phyloP scores from a whole-genome alignment of 2,113 vertebrate species.

The Pseudorasbora parva region DNA sequence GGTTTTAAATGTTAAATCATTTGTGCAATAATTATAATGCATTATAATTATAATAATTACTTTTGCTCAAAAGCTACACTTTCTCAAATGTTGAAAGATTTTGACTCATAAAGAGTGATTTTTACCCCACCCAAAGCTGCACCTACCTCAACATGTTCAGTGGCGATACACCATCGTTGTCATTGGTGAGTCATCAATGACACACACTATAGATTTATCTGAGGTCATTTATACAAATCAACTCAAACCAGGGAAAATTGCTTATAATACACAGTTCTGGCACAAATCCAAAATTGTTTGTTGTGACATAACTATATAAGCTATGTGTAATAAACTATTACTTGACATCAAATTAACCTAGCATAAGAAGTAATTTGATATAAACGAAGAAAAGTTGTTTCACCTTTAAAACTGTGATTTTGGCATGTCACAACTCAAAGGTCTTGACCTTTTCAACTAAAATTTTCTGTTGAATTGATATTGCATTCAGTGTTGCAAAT shows the following conservation, averaged over 20 bases:
- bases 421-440: background rate
- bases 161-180: background rate
- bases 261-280: background rate
- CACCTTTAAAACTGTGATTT: background rate
- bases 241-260: background rate
- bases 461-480: background rate
- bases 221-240: background rate
- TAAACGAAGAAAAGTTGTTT: background rate
- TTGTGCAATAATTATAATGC: background rate
- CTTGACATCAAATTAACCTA: background rate
- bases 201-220: background rate
- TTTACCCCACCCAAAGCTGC: conserved; percentile 7
- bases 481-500: background rate
- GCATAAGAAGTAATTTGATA: background rate
- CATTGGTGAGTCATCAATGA: conserved; percentile 31
- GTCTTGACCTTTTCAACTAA: background rate
- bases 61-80: background rate
- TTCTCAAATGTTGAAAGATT: conserved; percentile 32
- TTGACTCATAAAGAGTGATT: background rate
- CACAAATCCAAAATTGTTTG: background rate
- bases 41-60: conserved; percentile 1
- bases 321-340: background rate
- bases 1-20: background rate
- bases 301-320: background rate
- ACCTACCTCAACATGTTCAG: background rate